Evolutionary conservation across 2,888 invertebrate genomes (phyloP).

Genomic region (Lasioglossum malachurum): DNA sequence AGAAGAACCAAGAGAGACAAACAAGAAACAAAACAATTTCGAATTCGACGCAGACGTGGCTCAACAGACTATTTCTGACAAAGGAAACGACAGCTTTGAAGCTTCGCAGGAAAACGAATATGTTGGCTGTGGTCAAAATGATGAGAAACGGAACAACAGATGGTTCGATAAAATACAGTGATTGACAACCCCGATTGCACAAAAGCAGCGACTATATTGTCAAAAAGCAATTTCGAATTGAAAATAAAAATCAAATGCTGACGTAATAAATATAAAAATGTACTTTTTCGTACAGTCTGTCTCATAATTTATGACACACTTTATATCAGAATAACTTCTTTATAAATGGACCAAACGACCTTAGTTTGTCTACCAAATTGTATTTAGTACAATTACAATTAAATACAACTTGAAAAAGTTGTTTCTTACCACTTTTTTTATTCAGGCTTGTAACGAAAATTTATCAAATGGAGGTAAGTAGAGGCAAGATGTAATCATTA

Average conservation of each 20-base stretch:
- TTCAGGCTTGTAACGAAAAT: too few species aligned
- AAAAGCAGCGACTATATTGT: background rate
- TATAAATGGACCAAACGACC: too few species aligned
- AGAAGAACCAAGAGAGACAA: background rate
- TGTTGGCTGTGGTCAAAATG: background rate
- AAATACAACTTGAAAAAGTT: too few species aligned
- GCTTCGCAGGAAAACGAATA: background rate
- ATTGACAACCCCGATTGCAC: background rate
- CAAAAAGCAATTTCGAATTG: background rate
- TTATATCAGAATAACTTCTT: too few species aligned
- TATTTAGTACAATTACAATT: too few species aligned
- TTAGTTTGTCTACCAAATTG: too few species aligned
- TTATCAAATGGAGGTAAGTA: too few species aligned
- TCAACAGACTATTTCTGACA: background rate
- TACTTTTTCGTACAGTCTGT: background rate
- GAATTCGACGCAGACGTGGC: background rate
- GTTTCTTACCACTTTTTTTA: too few species aligned
- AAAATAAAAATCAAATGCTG: background rate
- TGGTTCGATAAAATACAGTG: background rate
- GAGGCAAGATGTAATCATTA: too few species aligned
- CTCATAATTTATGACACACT: too few species aligned
- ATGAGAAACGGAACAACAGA: background rate
- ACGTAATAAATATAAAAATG: background rate
- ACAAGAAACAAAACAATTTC: background rate
- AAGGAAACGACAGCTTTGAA: background rate